Conservation (phyloP, 2,797 vertebrate genomes). For the Limnodromus scolopaceus region DNA sequence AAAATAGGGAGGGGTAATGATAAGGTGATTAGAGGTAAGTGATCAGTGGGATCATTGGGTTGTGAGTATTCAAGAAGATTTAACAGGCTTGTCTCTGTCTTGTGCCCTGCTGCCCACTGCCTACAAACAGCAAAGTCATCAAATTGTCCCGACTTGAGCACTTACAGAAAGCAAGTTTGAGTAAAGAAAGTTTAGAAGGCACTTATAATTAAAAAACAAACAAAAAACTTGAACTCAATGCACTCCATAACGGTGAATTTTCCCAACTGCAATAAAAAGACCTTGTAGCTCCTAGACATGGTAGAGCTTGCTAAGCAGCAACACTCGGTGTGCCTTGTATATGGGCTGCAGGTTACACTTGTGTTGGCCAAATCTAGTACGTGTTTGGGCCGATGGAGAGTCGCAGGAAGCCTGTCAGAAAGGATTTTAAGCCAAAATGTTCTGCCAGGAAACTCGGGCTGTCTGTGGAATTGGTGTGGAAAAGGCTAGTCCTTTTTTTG, state of each 20-base stretch:
- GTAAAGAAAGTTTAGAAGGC: background rate
- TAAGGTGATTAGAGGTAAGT: background rate
- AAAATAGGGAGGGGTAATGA: background rate
- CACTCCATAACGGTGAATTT: background rate
- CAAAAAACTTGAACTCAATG: background rate
- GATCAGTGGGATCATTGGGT: background rate
- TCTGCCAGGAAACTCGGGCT: background rate
- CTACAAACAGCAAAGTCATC: background rate
- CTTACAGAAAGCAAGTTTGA: background rate
- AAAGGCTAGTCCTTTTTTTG: background rate
- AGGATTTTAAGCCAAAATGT: background rate
- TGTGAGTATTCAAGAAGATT: background rate
- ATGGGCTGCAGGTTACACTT: background rate
- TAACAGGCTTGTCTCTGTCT: background rate
- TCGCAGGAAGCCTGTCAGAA: background rate
- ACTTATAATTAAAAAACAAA: background rate
- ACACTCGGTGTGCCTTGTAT: background rate
- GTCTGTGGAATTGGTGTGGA: background rate
- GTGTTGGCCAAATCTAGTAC: background rate
- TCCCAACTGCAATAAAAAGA: background rate
- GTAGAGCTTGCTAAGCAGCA: background rate
- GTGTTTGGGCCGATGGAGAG: background rate
- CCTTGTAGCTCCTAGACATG: background rate
- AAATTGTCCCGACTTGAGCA: background rate
- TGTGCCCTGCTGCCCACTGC: background rate